Percentiles rank a stretch among this genome's conserved stretches.
Conservation (phyloP, 2,113 vertebrate genomes). For the Scopus umbretta region DNA sequence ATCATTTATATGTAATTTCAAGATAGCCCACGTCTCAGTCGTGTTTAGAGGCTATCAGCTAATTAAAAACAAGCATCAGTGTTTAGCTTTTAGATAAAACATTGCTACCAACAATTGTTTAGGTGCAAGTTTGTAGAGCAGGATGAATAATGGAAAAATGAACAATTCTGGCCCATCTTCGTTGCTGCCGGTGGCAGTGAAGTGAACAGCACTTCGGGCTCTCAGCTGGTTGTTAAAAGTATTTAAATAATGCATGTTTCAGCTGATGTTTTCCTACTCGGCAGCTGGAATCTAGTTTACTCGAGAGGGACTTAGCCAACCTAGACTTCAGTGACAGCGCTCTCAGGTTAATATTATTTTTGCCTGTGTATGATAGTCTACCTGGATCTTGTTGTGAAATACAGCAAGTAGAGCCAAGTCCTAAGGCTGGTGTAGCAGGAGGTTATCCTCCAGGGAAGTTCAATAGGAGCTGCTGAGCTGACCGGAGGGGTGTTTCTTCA, state of each 20-base stretch:
- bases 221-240: neutral
- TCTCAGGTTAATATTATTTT: too few relatives aligned
- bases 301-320: neutral
- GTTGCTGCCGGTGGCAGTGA: neutral
- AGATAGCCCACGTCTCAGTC: neutral
- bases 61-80: neutral
- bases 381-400: neutral
- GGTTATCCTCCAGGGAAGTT: neutral
- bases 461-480: rapidly evolving
- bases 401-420: neutral
- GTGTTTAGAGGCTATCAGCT: neutral
- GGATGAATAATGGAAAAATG: neutral
- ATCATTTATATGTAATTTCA: neutral
- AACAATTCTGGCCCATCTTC: neutral
- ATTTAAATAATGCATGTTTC: neutral
- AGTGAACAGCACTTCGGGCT: neutral
- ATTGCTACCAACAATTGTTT: neutral
- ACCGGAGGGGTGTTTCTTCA: neutral
- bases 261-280: neutral
- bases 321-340: too few relatives aligned
- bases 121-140: neutral
- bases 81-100: neutral
- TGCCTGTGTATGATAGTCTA: neutral
- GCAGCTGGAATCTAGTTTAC: neutral
- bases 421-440: neutral